Conservation (phyloP, 2,113 vertebrate genomes). For the Amia ocellicauda region DNA sequence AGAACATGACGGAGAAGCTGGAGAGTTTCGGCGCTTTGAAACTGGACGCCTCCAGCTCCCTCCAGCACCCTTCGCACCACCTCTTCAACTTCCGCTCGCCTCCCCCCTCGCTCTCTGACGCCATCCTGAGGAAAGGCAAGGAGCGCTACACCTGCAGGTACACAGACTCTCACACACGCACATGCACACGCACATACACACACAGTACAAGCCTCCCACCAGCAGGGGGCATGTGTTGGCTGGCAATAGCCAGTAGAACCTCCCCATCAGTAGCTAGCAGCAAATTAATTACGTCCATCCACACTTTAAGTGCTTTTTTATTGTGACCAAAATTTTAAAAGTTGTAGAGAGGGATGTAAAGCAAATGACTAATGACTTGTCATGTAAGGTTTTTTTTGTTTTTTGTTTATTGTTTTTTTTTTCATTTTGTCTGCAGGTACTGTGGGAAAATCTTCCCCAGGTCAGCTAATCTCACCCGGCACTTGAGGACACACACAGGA, state of each 20-base stretch:
- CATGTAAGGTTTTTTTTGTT: too few relatives aligned
- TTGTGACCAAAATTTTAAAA: too few relatives aligned
- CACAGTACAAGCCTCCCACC: too few relatives aligned
- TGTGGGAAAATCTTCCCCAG: slow-evolving; percentile 98
- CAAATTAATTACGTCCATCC: background rate
- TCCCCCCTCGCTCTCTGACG: slow-evolving; percentile 88
- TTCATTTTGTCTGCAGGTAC: slow-evolving; percentile 71
- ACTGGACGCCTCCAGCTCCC: slow-evolving; percentile 75
- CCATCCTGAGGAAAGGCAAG: slow-evolving; percentile 98
- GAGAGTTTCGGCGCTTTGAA: slow-evolving; percentile 92
- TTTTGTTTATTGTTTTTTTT: background rate
- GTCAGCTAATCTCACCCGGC: slow-evolving; percentile 95
- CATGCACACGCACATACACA: too few relatives aligned
- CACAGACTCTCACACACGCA: slow-evolving; percentile 1
- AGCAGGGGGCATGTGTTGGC: too few relatives aligned
- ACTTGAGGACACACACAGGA: slow-evolving; percentile 96
- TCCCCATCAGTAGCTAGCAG: background rate
- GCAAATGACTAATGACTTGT: slow-evolving; percentile 14
- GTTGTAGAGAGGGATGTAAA: slow-evolving; percentile 7
- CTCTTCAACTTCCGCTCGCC: slow-evolving; percentile 95
- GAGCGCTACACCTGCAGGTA: slow-evolving; percentile 98
- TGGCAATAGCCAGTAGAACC: too few relatives aligned
- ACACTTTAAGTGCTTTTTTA: slow-evolving; percentile 13
- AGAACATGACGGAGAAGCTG: slow-evolving; percentile 97
- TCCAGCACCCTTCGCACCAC: slow-evolving; percentile 90